phyloP scores from a whole-genome alignment of 2,797 vertebrate genomes.

The Spea hammondii region DNA sequence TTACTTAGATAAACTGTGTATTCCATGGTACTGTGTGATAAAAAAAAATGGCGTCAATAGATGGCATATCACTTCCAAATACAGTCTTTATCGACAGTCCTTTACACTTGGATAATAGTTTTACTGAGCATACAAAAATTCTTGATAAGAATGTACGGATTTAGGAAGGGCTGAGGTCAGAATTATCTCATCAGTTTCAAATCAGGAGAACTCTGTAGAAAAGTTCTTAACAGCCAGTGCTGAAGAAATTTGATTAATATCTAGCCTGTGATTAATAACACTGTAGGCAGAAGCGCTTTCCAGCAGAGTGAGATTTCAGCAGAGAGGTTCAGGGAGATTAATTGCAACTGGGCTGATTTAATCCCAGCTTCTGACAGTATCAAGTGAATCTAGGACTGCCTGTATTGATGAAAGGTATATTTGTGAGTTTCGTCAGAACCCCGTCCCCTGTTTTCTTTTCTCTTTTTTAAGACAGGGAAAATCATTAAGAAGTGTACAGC shows the following conservation, averaged over 20 bases:
- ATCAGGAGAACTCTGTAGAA: slow-evolving; percentile 19
- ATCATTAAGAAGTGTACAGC: too few species aligned
- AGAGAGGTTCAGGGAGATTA: slow-evolving; percentile 44
- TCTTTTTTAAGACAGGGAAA: too few species aligned
- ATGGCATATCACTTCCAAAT: too few species aligned
- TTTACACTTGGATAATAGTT: too few species aligned
- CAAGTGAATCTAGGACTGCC: slow-evolving; percentile 10
- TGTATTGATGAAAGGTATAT: slow-evolving; percentile 19
- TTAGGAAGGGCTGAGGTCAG: background rate
- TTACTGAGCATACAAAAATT: too few species aligned
- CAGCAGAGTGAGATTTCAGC: slow-evolving; percentile 44
- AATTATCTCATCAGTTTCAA: slow-evolving; percentile 13
- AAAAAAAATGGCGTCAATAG: too few species aligned
- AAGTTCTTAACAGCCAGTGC: slow-evolving; percentile 12
- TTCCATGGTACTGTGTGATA: too few species aligned
- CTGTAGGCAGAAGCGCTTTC: slow-evolving; percentile 24
- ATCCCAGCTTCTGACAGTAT: slow-evolving; percentile 14
- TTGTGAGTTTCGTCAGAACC: slow-evolving; percentile 28
- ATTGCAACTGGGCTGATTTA: slow-evolving; percentile 38
- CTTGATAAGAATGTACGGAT: background rate
- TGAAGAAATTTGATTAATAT: slow-evolving; percentile 37
- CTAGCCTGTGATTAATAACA: slow-evolving; percentile 36
- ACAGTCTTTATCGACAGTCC: too few species aligned
- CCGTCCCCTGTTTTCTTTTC: background rate
- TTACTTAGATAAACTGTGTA: too few species aligned